Base-by-base conservation (phyloP, 1,140 invertebrate species). In the Bombus superbus region DNA sequence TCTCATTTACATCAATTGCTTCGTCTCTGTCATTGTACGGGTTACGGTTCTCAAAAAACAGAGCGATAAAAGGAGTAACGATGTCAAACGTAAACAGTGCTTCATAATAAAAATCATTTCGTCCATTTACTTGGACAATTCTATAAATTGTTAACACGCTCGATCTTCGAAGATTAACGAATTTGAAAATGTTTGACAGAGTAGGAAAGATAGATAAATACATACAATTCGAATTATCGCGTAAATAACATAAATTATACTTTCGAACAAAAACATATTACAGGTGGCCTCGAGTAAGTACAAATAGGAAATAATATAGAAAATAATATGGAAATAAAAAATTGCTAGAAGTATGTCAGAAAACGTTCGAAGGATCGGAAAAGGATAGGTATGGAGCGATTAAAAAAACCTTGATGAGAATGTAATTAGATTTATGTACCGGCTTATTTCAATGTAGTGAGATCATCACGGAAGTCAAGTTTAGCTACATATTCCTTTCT, bases 391-490 rank as follows among this genome's bases (percentile, higher is more conserved):
- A 40, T 4, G 15, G 42, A 28, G 9, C 5, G 13, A 47, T 77
- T n/a, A 15, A 57, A 57, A 44, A 62, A 68, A 32, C 81, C 62
- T 83, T 53, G 73, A 68, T 77, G 42, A 5, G n/a, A 83, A 18
- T 68, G 35, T 69, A 77, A 64, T 76, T 77, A 53, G 62, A 66
- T 83, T 64, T 75, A 75, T 47, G 62, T 38, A 74, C 40, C 22
- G n/a, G 35, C 47, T 83, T 47, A 66, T 66, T 83, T 68, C 81
- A 68, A 71, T 40, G n/a, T 3, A 66, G 73, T 83, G 81, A 83
- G 81, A 76, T 83, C 81, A 83, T 77, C 81, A 10, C 81, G 81
- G 81, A 83, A 83, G 81, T 74, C 40, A 35, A 57, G 53, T 47
- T 83, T 44, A 76, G 38, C 35, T 15, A 22, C 47, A 22, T 53